These are phyloP conservation scores for Lysandra coridon DNA, from an alignment of 2,888 invertebrate species.

Conservation along the genomic window DNA sequence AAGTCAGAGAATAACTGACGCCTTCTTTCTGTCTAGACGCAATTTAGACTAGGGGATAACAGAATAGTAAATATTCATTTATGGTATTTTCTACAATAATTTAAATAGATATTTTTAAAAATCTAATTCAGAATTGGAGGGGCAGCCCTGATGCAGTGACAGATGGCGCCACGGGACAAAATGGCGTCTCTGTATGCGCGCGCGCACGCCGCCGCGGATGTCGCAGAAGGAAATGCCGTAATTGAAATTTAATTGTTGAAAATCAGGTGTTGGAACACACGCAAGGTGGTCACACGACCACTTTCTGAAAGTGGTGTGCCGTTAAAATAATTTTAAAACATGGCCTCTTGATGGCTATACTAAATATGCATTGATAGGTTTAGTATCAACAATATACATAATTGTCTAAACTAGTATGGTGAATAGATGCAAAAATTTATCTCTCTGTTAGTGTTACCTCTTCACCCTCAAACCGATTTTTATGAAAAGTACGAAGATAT, in stretches of 20 bases:
- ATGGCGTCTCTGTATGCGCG: conserved; percentile 61
- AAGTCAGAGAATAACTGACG: too few species aligned
- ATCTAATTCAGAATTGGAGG: not conserved
- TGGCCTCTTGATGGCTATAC: not conserved
- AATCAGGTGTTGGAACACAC: not conserved
- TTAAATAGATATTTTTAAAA: not conserved
- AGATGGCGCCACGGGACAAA: conserved; percentile 55
- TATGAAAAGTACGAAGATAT: too few species aligned
- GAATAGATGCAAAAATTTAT: too few species aligned
- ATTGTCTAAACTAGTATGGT: too few species aligned
- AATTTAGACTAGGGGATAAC: too few species aligned
- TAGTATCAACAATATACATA: not conserved
- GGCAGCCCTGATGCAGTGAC: conserved; percentile 35
- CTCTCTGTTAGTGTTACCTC: too few species aligned
- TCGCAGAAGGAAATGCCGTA: conserved; percentile 60
- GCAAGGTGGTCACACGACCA: not conserved
- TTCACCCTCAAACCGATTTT: too few species aligned
- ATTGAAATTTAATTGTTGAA: conserved; percentile 64
- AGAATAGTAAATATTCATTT: too few species aligned
- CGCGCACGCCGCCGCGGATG: conserved; percentile 57
- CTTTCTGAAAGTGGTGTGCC: not conserved
- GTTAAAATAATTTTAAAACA: not conserved
- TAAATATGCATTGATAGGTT: not conserved
- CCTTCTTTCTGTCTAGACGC: too few species aligned
- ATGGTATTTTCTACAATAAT: too few species aligned